Base-by-base conservation (phyloP, 1,140 invertebrate genomes). In the Ceratina australensis region DNA sequence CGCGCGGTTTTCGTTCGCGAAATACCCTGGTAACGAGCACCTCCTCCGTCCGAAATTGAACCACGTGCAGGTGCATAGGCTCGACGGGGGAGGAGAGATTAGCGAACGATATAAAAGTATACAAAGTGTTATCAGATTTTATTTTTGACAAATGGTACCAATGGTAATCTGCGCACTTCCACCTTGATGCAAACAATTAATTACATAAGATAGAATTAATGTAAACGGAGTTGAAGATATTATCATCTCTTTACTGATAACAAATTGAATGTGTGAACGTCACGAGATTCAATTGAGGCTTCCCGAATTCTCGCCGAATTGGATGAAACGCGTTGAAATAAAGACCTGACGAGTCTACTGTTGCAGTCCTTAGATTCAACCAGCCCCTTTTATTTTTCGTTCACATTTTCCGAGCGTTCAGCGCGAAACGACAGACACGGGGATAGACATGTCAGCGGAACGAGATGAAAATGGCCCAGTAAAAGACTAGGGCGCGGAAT, bases 401-500 rank as follows among this genome's bases (percentile, higher is more conserved):
- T 42, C 18, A 26, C 28, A 16, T 57, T 42, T 56, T 18, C 3
- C 52, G 16, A 0, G 13, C 3, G 4, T 16, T 13, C 15, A 42
- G 22, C 18, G 15, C 10, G 54, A 59, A 56, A 50, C 10, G 42
- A 47, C 28, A 28, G 33, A 16, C 12, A 10, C 13, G 42, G 33
- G 8, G 28, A 72, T 33, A 28, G n/a, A 20, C 13, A 3, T 7
- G 33, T 77, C 59, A 56, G 26, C 18, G 54, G 16, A 71, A 74
- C 15, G 72, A 79, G 65, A 75, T n/a, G 60, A 54, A 61, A 83
- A 78, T 67, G 64, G 57, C 4, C 60, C 56, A 42, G 24, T 28
- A 74, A 73, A 68, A 69, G 54, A 26, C 3, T 28, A 56, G 52
- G 33, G 33, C 33, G 10, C 67, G 49, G 69, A 82, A 82, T 77